Conservation (phyloP, 2,888 invertebrate species). For the Tuta absoluta region DNA sequence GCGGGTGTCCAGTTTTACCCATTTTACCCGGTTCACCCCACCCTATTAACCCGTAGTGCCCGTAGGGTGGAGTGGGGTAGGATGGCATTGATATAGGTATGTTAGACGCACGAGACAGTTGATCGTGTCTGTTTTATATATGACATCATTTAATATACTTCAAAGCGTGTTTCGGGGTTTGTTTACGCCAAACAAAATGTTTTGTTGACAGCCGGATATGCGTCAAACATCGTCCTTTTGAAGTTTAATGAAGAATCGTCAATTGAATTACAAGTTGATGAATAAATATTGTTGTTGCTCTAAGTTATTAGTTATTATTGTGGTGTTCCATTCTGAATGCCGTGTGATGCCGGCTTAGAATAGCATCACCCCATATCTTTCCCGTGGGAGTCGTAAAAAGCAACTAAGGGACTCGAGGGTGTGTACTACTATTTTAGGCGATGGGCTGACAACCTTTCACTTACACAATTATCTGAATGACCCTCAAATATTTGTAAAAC, state of each 20-base stretch:
- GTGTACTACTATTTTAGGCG: too few species aligned
- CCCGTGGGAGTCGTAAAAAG: too few species aligned
- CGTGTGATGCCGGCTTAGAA: too few species aligned
- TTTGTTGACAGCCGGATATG: not conserved
- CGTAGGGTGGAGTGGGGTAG: constrained; percentile 38
- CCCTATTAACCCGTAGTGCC: constrained; percentile 28
- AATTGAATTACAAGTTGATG: not conserved
- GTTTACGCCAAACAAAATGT: constrained; percentile 10
- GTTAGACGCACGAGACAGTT: constrained; percentile 60
- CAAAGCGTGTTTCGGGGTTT: constrained; percentile 15
- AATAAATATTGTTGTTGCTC: not conserved
- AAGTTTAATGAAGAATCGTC: not conserved
- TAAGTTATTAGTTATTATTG: too few species aligned
- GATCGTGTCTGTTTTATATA: constrained; percentile 57
- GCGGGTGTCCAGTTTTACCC: constrained; percentile 64
- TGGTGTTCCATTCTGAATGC: too few species aligned
- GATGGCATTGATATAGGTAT: constrained; percentile 59
- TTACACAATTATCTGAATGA: too few species aligned
- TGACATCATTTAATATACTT: constrained; percentile 39
- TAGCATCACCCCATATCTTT: too few species aligned
- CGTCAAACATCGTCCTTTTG: not conserved
- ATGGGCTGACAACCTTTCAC: too few species aligned
- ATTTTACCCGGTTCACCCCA: not conserved
- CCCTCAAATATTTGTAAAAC: too few species aligned
- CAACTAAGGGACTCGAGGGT: too few species aligned